phyloP scores from a whole-genome alignment of 2,797 vertebrate species.

The Galago senegalensis region DNA sequence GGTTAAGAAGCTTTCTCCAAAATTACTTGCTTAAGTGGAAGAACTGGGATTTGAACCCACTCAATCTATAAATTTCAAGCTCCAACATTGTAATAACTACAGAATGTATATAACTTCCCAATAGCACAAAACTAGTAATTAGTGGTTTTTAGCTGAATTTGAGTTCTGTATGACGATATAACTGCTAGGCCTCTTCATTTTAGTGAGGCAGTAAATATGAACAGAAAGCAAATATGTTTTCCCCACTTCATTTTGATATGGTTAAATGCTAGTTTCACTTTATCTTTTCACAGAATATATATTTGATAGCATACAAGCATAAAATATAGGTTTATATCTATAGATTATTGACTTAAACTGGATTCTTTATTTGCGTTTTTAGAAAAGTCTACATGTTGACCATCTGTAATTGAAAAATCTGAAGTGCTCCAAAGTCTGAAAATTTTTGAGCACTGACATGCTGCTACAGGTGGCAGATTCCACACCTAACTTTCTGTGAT shows the following conservation, averaged over 20 bases:
- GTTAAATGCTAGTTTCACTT: not conserved
- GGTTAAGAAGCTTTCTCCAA: not conserved
- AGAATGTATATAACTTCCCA: constrained; percentile 14
- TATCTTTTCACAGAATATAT: not conserved
- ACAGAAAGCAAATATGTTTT: not conserved
- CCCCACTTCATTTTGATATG: not conserved
- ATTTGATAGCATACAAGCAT: not conserved
- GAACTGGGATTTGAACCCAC: constrained; percentile 27
- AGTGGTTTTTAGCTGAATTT: not conserved
- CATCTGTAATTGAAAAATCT: not conserved
- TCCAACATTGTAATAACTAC: not conserved
- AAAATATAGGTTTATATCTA: not conserved
- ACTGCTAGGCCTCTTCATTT: not conserved
- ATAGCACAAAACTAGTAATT: not conserved
- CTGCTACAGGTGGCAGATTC: not conserved
- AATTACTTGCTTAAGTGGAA: not conserved
- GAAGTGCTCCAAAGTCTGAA: not conserved
- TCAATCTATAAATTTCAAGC: not conserved
- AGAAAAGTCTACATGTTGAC: not conserved
- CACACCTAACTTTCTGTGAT: not conserved
- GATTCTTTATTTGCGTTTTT: constrained; percentile 21
- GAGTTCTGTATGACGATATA: not conserved
- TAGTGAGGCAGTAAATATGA: constrained; percentile 19
- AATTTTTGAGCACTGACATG: not conserved
- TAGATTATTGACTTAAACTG: constrained; percentile 41